phyloP scores from a whole-genome alignment of 2,113 vertebrate genomes.

The Phyllostomus hastatus region DNA sequence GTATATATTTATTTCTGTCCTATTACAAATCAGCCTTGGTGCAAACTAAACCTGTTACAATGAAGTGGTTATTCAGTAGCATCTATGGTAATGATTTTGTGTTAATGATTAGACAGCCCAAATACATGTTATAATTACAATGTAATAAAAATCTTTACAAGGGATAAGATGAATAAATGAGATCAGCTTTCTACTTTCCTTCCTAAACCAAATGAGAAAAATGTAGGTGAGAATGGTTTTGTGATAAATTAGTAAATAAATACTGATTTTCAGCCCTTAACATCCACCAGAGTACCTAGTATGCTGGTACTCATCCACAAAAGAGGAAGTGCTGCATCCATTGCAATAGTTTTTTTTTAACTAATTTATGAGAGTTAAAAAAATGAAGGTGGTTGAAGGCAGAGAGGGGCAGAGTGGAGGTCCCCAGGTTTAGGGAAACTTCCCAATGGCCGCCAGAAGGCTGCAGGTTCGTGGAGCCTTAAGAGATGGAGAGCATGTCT shows the following conservation, averaged over 20 bases:
- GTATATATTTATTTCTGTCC: not conserved
- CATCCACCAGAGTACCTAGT: no score
- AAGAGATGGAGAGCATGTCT: not conserved
- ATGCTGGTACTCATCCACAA: no score
- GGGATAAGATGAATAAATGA: not conserved
- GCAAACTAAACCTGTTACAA: not conserved
- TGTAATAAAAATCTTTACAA: constrained; percentile 9
- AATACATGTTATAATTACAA: not conserved
- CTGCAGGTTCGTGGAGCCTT: not conserved
- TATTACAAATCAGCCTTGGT: not conserved
- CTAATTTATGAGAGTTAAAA: not conserved
- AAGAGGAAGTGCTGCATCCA: not conserved
- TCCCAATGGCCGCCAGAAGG: not conserved
- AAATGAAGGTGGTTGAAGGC: not conserved
- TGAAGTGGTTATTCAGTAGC: not conserved
- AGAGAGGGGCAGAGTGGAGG: not conserved
- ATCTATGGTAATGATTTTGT: not conserved
- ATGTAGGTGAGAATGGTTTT: not conserved
- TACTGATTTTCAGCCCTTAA: not conserved
- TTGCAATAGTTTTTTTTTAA: not conserved
- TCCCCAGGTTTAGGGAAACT: not conserved
- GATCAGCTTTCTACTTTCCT: not conserved
- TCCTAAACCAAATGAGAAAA: not conserved
- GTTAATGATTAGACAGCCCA: not conserved
- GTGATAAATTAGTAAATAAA: not conserved